Percentiles rank a stretch among this genome's conserved stretches.
Conservation (phyloP, 2,113 vertebrate species). For the Rhinopomastus cyanomelas region DNA sequence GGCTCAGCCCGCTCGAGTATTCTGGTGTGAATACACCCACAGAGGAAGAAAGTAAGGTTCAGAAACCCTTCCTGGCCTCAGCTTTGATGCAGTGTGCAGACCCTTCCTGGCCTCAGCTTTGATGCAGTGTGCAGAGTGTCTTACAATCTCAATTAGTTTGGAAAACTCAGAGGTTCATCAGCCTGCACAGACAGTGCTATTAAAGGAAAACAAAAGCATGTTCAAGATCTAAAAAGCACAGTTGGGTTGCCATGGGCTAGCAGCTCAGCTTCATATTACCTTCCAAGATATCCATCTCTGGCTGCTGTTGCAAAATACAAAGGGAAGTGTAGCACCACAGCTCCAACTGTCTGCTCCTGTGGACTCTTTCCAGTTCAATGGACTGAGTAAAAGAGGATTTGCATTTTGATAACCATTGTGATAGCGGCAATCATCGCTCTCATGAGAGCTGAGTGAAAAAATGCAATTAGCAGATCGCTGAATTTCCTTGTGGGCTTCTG, state of each 20-base stretch:
- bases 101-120: background rate
- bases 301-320: background rate
- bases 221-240: background rate
- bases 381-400: constrained; percentile 42
- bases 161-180: constrained; percentile 25
- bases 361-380: constrained; percentile 44
- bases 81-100: constrained; percentile 24
- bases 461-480: background rate
- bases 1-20: constrained; percentile 20
- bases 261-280: background rate
- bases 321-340: background rate
- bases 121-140: constrained; percentile 16
- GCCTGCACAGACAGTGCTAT: background rate
- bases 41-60: constrained; percentile 13
- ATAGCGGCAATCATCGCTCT: constrained; percentile 27
- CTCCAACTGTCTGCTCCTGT: background rate
- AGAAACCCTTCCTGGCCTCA: constrained; percentile 11
- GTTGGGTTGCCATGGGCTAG: background rate
- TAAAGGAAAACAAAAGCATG: background rate
- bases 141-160: constrained; percentile 34
- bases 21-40: constrained; percentile 69
- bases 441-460: constrained; percentile 1
- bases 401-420: constrained; percentile 56
- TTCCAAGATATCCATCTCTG: background rate
- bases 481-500: background rate